Evolutionary conservation across 2,888 invertebrate species (phyloP).

Genomic region (Uloborus plumipes): DNA sequence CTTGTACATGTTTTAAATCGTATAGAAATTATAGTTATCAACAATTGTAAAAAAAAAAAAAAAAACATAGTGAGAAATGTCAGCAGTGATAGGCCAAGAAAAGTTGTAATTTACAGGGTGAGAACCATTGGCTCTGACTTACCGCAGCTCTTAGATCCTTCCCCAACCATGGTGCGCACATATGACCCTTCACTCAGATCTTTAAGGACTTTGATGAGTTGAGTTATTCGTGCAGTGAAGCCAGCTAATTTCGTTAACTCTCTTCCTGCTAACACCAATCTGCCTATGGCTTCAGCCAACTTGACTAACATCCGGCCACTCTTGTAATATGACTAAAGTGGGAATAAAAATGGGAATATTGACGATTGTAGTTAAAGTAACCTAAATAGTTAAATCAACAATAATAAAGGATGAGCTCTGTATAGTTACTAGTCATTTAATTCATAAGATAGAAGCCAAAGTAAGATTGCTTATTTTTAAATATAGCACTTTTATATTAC

Average conservation of each 20-base stretch:
- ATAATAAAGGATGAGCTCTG: neutral
- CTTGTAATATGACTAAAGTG: constrained; percentile 87
- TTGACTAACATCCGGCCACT: constrained; percentile 96
- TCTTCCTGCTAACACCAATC: constrained; percentile 92
- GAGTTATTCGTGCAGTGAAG: constrained; percentile 92
- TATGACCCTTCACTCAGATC: constrained; percentile 79
- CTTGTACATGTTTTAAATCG: no score
- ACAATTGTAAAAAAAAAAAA: no score
- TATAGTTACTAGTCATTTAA: neutral
- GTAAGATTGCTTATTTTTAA: no score
- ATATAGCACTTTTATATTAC: neutral
- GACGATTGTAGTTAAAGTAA: neutral
- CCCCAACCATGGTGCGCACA: constrained; percentile 79
- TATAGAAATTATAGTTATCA: no score
- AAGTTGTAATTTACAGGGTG: no score
- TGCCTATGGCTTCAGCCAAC: constrained; percentile 96
- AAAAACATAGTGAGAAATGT: no score
- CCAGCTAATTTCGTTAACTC: constrained; percentile 80
- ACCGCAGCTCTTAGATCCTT: constrained; percentile 32
- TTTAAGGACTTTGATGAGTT: constrained; percentile 85
- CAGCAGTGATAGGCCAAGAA: no score
- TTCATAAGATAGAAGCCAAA: no score
- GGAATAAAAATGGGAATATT: neutral
- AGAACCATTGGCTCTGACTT: no score
- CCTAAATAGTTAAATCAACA: neutral